Evolutionary conservation across 1,140 invertebrate species (phyloP), one percentile per base, ranked within the genome.

Genomic region (Sitodiplosis mosellana): DNA sequence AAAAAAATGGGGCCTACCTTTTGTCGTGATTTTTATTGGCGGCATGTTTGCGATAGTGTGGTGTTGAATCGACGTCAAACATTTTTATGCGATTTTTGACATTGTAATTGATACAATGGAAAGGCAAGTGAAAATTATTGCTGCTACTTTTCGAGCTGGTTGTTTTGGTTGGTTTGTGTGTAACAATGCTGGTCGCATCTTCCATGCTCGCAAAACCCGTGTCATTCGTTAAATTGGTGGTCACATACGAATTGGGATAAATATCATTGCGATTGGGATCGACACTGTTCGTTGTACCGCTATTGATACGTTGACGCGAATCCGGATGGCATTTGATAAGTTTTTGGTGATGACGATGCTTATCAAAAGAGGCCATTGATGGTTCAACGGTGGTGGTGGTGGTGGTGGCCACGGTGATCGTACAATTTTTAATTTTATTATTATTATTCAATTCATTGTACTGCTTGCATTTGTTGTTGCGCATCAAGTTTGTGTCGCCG

Each of bases 401-500:
- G 5, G n/a, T 18, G 5, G 12, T 17, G 2, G 17, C 3, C 14
- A n/a, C 11, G 20, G 18, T 43, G n/a, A 10, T 19, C 5, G 11
- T 20, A 20, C 20, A 12, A 43, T 18, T 17, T 7, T 15, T 6
- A n/a, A n/a, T 17, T 6, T 7, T 15, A 11, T 41, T 11, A n/a
- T 17, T 11, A 6, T n/a, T 8, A 18, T 41, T 41, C 15, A 7
- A n/a, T 18, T n/a, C 6, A 22, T 47, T 47, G 10, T 17, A 45
- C 6, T 27, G 19, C 6, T 47, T 47, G n/a, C 36, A 14, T 27
- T 44, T 34, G n/a, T 49, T 44, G 8, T 20, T n/a, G 15, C n/a
- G 45, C 40, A 22, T 38, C 21, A 46, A 41, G 33, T 40, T 33
- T 10, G 43, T 49, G 21, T 45, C 43, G 14, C 34, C 43, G n/a